Evolutionary conservation across 2,888 invertebrate species (phyloP), one percentile per base, ranked within the genome.

Genomic region (Acanthoscelides obtectus): DNA sequence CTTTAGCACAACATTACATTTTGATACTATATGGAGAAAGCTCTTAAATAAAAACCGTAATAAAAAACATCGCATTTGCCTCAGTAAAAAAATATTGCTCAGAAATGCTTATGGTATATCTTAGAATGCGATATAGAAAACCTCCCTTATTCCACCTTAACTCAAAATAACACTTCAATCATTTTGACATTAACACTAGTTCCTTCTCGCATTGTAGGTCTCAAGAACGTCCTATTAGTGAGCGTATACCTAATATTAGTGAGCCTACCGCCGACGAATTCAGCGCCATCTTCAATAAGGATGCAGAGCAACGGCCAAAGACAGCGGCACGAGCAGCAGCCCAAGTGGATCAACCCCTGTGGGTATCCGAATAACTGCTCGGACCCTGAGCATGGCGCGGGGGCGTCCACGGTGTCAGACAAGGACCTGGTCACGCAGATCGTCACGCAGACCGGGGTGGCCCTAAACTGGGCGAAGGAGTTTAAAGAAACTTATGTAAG

Each of bases 331-430:
- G 12, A 12, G 12, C 45, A 45, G 12, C 25, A 45, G 21, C 86
- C 86, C 64, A 87, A 87, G 75, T 89, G 89, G 89, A 83, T 87
- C 74, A 87, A 87, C 77, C 88, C 88, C 1, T 88, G 88, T 78
- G 87, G 87, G n/a, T 69, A 67, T 5, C 27, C 68, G 2, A 17
- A 74, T 22, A 81, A 82, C 25, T 80, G 66, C 20, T 21, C 21
- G 1, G 20, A 20, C 20, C 22, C 66, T 1, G 66, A 66, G 22
- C 20, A 22, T 82, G 21, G 68, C 74, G 68, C 64, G 67, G 66
- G 19, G 22, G 21, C 21, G 70, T 67, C 63, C 63, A 72, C n/a
- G 72, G 74, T 8, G 69, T 70, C 22, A 21, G 68, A 27, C 6
- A 68, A 20, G 20, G 66, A 66, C 21, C 66, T 66, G 20, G 22